Percentiles rank a stretch among this genome's conserved stretches.
These are phyloP conservation scores for Eupleurogrammus muticus DNA, from an alignment of 2,797 vertebrate species.

Conservation along the genomic window DNA sequence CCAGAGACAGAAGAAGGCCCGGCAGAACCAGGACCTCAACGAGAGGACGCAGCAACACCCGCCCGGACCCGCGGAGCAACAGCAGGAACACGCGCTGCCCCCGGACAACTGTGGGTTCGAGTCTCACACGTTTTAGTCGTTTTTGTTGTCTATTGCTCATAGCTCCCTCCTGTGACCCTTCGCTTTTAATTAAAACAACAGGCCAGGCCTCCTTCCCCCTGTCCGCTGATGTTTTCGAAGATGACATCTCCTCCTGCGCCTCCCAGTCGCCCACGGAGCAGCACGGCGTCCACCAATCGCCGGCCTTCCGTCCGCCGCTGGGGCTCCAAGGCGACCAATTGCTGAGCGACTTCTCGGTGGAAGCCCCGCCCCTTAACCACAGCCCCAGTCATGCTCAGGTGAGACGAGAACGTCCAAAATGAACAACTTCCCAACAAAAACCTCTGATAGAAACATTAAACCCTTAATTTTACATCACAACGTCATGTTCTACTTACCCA, in stretches of 20 bases:
- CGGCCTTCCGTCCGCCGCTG: conserved; percentile 76
- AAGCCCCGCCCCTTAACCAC: conserved; percentile 65
- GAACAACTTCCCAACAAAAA: conserved; percentile 16
- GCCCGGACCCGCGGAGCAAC: conserved; percentile 86
- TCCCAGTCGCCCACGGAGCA: conserved; percentile 82
- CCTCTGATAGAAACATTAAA: conserved; percentile 31
- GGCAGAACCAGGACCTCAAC: conserved; percentile 89
- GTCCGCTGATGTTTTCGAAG: conserved; percentile 86
- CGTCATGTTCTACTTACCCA: too few relatives aligned
- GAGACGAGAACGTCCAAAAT: conserved; percentile 30
- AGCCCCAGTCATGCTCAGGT: conserved; percentile 80
- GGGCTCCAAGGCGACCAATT: conserved; percentile 82
- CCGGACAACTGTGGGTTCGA: conserved; percentile 72
- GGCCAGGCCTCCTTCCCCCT: conserved; percentile 73
- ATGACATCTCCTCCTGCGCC: conserved; percentile 85
- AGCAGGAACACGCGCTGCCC: conserved; percentile 53
- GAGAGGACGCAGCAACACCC: conserved; percentile 90
- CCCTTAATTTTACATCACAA: too few relatives aligned
- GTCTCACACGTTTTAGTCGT: conserved; percentile 1
- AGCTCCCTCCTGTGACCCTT: conserved; percentile 43
- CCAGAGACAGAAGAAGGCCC: conserved; percentile 92
- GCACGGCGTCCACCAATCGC: conserved; percentile 73
- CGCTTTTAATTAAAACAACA: conserved; percentile 61
- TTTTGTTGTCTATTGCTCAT: conserved; percentile 6
- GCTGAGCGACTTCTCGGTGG: conserved; percentile 81